These are phyloP conservation scores for Cettia cetti DNA, from an alignment of 2,113 vertebrate species.

Conservation along the genomic window DNA sequence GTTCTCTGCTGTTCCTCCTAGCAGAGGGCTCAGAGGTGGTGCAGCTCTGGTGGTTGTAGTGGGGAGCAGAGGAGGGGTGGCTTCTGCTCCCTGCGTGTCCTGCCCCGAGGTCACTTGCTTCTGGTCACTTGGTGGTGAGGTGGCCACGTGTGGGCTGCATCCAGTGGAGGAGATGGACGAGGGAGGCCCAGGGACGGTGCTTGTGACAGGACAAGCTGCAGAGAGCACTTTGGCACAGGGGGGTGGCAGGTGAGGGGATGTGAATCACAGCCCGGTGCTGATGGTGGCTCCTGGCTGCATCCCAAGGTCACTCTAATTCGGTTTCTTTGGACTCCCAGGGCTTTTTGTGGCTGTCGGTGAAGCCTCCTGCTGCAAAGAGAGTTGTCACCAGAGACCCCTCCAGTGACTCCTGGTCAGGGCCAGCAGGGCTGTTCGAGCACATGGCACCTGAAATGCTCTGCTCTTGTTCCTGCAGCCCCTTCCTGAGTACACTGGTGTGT, in stretches of 20 bases:
- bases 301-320: background rate
- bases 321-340: conserved; percentile 1
- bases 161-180: fast-evolving
- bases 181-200: background rate
- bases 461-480: background rate
- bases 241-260: background rate
- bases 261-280: background rate
- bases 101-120: fast-evolving
- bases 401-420: background rate
- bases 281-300: background rate
- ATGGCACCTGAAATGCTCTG: background rate
- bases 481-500: background rate
- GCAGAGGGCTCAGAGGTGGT: fast-evolving
- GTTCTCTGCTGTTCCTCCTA: background rate
- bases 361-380: conserved; percentile 1
- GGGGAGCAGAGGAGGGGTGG: background rate
- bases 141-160: fast-evolving
- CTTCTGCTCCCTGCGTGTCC: background rate
- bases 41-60: fast-evolving
- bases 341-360: background rate
- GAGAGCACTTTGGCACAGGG: fast-evolving
- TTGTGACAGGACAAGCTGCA: background rate
- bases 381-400: background rate
- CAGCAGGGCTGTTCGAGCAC: background rate
- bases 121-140: background rate